Conservation (phyloP, 2,888 invertebrate species). For the Drosophila histrio region DNA sequence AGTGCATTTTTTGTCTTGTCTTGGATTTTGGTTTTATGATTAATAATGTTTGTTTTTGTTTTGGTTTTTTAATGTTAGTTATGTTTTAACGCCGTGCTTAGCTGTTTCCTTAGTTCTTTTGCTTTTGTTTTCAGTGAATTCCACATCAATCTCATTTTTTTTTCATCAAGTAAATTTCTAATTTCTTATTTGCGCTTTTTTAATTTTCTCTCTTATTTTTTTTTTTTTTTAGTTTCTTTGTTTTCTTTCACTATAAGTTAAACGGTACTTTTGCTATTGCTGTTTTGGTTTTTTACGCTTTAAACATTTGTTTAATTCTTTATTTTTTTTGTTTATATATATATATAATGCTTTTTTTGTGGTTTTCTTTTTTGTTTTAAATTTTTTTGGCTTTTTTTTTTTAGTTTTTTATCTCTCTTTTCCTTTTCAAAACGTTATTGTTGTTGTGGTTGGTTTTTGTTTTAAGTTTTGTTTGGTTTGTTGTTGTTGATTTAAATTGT, state of each 20-base stretch:
- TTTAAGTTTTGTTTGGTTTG: constrained; percentile 32
- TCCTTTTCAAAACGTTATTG: constrained; percentile 22
- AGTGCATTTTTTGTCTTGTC: constrained; percentile 33
- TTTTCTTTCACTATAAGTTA: constrained; percentile 67
- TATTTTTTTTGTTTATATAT: constrained; percentile 22
- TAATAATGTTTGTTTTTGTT: constrained; percentile 19
- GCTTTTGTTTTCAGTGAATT: constrained; percentile 54
- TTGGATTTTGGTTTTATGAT: constrained; percentile 28
- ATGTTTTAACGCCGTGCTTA: constrained; percentile 32
- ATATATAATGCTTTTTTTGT: constrained; percentile 39
- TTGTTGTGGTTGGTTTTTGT: constrained; percentile 35
- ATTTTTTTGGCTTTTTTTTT: constrained; percentile 42
- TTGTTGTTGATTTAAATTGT: constrained; percentile 56
- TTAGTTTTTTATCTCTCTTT: constrained; percentile 33
- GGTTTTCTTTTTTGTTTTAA: constrained; percentile 31
- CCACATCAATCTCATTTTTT: constrained; percentile 64
- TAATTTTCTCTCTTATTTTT: constrained; percentile 21
- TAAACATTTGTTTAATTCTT: constrained; percentile 64
- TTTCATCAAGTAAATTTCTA: constrained; percentile 62
- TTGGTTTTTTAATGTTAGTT: constrained; percentile 4
- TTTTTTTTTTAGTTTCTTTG: constrained; percentile 22
- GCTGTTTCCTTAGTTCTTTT: constrained; percentile 19
- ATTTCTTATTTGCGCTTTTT: constrained; percentile 36
- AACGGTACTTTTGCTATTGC: constrained; percentile 72
- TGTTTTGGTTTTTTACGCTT: constrained; percentile 59